phyloP scores from a whole-genome alignment of 2,888 invertebrate species.

The Anthophora plumipes region DNA sequence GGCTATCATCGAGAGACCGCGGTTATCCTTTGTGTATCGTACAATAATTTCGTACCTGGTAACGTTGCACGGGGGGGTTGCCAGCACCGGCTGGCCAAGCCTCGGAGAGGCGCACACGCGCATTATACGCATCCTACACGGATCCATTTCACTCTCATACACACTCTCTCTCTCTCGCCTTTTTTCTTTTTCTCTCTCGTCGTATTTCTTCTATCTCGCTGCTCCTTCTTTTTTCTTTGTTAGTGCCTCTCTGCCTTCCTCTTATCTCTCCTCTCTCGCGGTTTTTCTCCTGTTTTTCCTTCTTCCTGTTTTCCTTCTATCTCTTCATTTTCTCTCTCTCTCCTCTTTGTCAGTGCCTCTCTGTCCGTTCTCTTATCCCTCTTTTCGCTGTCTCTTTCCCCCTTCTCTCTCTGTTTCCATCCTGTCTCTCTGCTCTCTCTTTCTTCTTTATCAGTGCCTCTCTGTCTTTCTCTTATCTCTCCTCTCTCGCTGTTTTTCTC shows the following conservation, averaged over 20 bases:
- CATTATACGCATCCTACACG: background rate
- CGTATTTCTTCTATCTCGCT: no score
- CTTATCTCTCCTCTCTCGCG: no score
- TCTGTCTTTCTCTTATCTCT: conserved; percentile 6
- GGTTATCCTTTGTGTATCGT: conserved; percentile 72
- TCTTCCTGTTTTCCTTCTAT: no score
- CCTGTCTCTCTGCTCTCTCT: conserved; percentile 15
- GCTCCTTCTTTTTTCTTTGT: no score
- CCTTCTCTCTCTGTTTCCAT: no score
- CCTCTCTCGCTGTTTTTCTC: background rate
- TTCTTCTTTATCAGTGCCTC: no score
- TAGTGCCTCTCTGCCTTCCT: no score
- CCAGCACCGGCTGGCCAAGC: background rate
- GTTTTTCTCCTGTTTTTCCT: no score
- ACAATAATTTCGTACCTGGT: conserved; percentile 74
- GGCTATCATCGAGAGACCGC: conserved; percentile 72
- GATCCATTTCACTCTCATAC: background rate
- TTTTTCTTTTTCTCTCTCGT: conserved; percentile 1
- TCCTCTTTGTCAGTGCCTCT: no score
- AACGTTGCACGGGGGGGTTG: conserved; percentile 47
- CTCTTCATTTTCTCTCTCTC: no score
- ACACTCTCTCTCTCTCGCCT: background rate
- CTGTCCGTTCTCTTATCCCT: no score
- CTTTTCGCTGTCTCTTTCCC: no score
- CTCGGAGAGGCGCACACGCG: conserved; percentile 34